These are phyloP conservation scores for Gonocerus acuteangulatus DNA, from an alignment of 2,888 invertebrate genomes.

Conservation along the genomic window DNA sequence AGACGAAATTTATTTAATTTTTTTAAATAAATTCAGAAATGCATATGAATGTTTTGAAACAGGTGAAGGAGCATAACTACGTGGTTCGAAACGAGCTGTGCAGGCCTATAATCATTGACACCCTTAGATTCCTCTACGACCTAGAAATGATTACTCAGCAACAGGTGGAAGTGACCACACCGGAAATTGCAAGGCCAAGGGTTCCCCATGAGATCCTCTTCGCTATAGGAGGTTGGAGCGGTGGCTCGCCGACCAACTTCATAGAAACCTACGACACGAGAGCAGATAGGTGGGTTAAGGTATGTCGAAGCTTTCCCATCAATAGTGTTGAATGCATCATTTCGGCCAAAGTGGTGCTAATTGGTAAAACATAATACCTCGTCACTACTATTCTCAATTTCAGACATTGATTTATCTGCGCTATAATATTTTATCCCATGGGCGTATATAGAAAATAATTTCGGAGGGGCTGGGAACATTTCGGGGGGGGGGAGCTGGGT, in stretches of 20 bases:
- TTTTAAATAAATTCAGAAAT: not conserved
- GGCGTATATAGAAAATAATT: no score
- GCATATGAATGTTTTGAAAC: not conserved
- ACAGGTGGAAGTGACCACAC: slow-evolving; percentile 76
- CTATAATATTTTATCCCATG: no score
- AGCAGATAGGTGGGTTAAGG: slow-evolving; percentile 81
- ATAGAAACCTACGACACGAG: slow-evolving; percentile 85
- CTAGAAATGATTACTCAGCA: slow-evolving; percentile 75
- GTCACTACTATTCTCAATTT: no score
- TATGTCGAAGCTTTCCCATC: slow-evolving; percentile 40
- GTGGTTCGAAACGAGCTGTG: slow-evolving; percentile 75
- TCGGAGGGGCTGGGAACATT: no score
- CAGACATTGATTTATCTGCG: no score
- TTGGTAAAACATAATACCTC: no score
- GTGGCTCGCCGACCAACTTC: slow-evolving; percentile 64
- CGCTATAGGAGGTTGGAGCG: slow-evolving; percentile 72
- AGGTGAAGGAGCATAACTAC: slow-evolving; percentile 74
- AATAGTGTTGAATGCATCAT: no score
- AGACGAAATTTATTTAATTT: no score
- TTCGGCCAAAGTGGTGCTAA: no score
- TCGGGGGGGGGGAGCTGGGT: no score
- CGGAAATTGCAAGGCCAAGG: slow-evolving; percentile 63
- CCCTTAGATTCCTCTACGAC: slow-evolving; percentile 83
- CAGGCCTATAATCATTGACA: slow-evolving; percentile 81
- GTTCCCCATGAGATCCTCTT: slow-evolving; percentile 85